These are phyloP conservation scores for Drosophila leonis DNA, from an alignment of 2,888 invertebrate species.

Conservation along the genomic window DNA sequence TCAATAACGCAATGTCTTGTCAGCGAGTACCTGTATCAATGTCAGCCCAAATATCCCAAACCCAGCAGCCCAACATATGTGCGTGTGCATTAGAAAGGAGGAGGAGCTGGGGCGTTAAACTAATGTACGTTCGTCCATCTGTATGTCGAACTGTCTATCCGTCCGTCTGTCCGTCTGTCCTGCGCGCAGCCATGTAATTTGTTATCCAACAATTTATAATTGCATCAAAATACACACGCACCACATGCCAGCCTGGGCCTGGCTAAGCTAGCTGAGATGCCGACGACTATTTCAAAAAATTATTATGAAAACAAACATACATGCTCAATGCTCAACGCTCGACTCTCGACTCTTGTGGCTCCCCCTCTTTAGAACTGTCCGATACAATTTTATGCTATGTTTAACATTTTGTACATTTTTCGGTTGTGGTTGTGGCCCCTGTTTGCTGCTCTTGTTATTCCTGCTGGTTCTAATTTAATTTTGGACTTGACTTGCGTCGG, in stretches of 20 bases:
- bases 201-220: slow-evolving; percentile 81
- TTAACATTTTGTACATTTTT: slow-evolving; percentile 76
- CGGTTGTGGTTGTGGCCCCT: slow-evolving; percentile 42
- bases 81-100: slow-evolving; percentile 19
- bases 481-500: slow-evolving; percentile 46
- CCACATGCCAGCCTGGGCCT: slow-evolving; percentile 48
- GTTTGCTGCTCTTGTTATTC: slow-evolving; percentile 42
- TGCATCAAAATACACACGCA: slow-evolving; percentile 76
- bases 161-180: slow-evolving; percentile 18
- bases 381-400: slow-evolving; percentile 78
- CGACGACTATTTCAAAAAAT: slow-evolving; percentile 36
- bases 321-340: slow-evolving; percentile 27
- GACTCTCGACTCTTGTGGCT: slow-evolving; percentile 13
- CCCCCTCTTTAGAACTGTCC: slow-evolving; percentile 59
- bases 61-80: slow-evolving; percentile 67
- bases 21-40: slow-evolving; percentile 73
- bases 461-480: slow-evolving; percentile 70
- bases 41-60: slow-evolving; percentile 41
- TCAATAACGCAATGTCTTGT: slow-evolving; percentile 56
- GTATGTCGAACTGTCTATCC: slow-evolving; percentile 25
- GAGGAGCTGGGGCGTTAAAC: slow-evolving; percentile 9
- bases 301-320: slow-evolving; percentile 68
- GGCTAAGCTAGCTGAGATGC: slow-evolving; percentile 21
- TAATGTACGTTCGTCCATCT: slow-evolving; percentile 25
- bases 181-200: slow-evolving; percentile 71